A percentile compares a stretch with the other conserved stretches of the same genome.
These are phyloP conservation scores for Acestrorhynchus altus DNA, from an alignment of 2,797 vertebrate genomes.

Conservation along the genomic window DNA sequence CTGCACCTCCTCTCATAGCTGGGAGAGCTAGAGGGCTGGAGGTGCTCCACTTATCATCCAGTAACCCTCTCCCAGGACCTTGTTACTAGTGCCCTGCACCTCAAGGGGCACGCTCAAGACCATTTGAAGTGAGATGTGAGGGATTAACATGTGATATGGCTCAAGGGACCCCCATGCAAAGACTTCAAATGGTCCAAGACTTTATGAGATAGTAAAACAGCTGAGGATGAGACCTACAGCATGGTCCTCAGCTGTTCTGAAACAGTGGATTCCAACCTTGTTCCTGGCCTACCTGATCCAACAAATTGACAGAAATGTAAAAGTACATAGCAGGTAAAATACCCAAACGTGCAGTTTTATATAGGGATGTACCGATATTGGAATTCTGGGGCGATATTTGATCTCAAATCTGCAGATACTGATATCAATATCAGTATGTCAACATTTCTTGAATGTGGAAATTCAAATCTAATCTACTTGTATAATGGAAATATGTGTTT, in stretches of 20 bases:
- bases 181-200: background rate
- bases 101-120: background rate
- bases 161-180: slow-evolving; percentile 33
- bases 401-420: no score
- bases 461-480: no score
- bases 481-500: no score
- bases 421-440: no score
- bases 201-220: slow-evolving; percentile 41
- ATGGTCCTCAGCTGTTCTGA: background rate
- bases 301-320: background rate
- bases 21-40: background rate
- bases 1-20: background rate
- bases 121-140: slow-evolving; percentile 30
- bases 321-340: background rate
- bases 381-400: no score
- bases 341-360: background rate
- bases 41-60: slow-evolving; percentile 36
- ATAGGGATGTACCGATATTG: no score
- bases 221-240: slow-evolving; percentile 12
- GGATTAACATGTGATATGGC: slow-evolving; percentile 8
- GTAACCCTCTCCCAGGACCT: background rate
- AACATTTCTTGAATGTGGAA: no score
- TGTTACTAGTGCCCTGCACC: slow-evolving; percentile 18
- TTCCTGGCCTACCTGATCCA: background rate
- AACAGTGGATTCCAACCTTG: background rate